Evolutionary conservation across 2,888 invertebrate species (phyloP), one percentile per base, ranked within the genome.

Genomic region (Andrena haemorrhoa): DNA sequence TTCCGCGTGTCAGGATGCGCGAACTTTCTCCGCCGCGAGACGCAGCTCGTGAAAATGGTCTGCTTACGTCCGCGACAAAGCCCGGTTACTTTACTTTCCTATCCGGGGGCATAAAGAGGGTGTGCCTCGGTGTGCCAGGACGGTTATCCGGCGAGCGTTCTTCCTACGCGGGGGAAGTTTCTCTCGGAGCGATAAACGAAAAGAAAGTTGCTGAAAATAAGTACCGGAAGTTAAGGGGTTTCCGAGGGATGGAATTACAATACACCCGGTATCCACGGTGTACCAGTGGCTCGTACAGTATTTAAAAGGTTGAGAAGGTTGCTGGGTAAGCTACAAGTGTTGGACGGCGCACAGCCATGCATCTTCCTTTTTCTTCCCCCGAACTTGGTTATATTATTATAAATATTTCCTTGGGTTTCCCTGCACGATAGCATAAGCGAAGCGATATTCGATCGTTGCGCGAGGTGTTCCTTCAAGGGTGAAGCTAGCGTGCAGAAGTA

Each of bases 1-100:
- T 82, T 71, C 56, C 41, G n/a, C 56, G 56, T 65, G 74, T 51
- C 70, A 58, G 33, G 33, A 49, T 16, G 2, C n/a, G 10, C 26
- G 60, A 65, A 58, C 29, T 61, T 72, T 66, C 29, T 16, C 29
- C n/a, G 31, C 16, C 49, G 49, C 35, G 0, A 8, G 16, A 2
- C 16, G 41, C 41, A 41, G 41, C 41, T 41, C 41, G 41, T 41
- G 41, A 41, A 41, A 41, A 41, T 16, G 41, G 4, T 41, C 16
- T 41, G 41, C 41, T 41, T 41, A 41, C 41, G 41, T 16, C 4
- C 41, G 16, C 10, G 20, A 8, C 4, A 20, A 66, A 20, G 2
- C 49, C 16, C 8, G 2, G 16, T 23, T 12, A 65, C 49, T 29
- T 47, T 49, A 65, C 49, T n/a, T 31, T 29, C 10, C 20, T 41